Base-by-base conservation (phyloP, 2,888 invertebrate species). In the Spodoptera littoralis region DNA sequence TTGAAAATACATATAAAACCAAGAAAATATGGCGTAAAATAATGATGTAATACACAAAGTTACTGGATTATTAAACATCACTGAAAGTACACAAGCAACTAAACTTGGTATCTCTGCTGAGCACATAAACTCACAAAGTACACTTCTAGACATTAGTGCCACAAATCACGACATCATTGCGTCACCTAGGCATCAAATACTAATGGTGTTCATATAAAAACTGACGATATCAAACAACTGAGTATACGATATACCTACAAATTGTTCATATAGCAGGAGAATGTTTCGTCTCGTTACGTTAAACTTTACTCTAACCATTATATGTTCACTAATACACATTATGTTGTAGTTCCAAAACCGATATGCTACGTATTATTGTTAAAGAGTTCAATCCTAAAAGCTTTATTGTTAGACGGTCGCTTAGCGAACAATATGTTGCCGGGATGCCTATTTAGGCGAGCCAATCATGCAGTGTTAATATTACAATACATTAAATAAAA, bases 401-500 rank as follows among this genome's bases (percentile, higher is more conserved):
- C 48, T 45, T 45, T 45, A 64, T 22, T 45, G 42, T 70, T 63
- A 30, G 18, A 18, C 42, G 43, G 12, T 12, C 11, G 47, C 6
- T 11, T 27, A 36, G 36, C 36, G 36, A 36, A 5, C 18, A 49
- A 18, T 48, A 49, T 64, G 45, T 41, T 18, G 41, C 30, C 44
- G 22, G 36, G 30, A 47, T 51, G 49, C n/a, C 44, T 59, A 70
- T 74, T 67, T 74, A 57, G 24, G 22, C 4, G 12, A 48, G 45
- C 43, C 47, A 57, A 68, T 62, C 36, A n/a, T 36, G 54, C 65
- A 60, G 55, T 52, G 45, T 27, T 69, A 56, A 51, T 70, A 63
- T 52, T 53, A 70, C 47, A 70, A 78, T 76, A 69, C 46, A 60
- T 59, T 63, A 65, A 61, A 68, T 73, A 73, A 80, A 78, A 81